Evolutionary conservation across 2,888 invertebrate genomes (phyloP).

Genomic region (Latheticus oryzae): DNA sequence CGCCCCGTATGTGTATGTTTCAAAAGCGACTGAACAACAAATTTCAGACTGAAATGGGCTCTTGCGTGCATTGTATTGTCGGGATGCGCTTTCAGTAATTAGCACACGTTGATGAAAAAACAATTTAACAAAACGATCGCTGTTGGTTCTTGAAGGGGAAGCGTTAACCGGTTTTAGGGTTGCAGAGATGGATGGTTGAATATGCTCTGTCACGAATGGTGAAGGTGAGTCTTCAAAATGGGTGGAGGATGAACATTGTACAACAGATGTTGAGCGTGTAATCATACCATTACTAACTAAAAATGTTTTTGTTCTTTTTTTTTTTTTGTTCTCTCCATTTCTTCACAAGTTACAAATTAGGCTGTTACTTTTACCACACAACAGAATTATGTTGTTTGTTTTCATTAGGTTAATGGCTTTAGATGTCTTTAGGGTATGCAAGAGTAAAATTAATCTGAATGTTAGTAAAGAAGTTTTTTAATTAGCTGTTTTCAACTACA

Average conservation of each 20-base stretch:
- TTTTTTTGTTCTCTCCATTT: slow-evolving; percentile 5
- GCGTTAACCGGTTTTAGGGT: slow-evolving; percentile 8
- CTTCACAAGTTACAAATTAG: slow-evolving; percentile 27
- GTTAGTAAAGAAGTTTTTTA: slow-evolving; percentile 29
- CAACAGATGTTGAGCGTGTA: slow-evolving; percentile 26
- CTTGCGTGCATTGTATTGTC: slow-evolving; percentile 21
- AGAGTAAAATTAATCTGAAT: no score
- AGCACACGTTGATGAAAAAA: slow-evolving; percentile 32
- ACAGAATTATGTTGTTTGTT: slow-evolving; percentile 18
- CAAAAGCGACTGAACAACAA: slow-evolving; percentile 10
- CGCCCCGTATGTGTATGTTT: slow-evolving; percentile 13
- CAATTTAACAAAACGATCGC: slow-evolving; percentile 34
- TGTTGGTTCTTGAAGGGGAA: no score
- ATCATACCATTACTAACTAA: slow-evolving; percentile 23
- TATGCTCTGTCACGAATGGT: slow-evolving; percentile 18
- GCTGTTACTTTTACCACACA: slow-evolving; percentile 12
- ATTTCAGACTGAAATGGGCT: slow-evolving; percentile 23
- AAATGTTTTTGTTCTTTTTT: slow-evolving; percentile 26
- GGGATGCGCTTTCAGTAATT: slow-evolving; percentile 31
- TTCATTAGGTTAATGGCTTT: slow-evolving; percentile 13
- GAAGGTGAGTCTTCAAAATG: slow-evolving; percentile 11
- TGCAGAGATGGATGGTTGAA: slow-evolving; percentile 9
- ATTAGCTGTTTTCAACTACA: slow-evolving; percentile 24
- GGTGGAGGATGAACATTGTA: slow-evolving; percentile 11
- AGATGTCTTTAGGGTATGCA: no score